Percentiles rank a stretch among this genome's conserved stretches.
Conservation (phyloP, 2,888 invertebrate species). For the Ormyrus rosae region DNA sequence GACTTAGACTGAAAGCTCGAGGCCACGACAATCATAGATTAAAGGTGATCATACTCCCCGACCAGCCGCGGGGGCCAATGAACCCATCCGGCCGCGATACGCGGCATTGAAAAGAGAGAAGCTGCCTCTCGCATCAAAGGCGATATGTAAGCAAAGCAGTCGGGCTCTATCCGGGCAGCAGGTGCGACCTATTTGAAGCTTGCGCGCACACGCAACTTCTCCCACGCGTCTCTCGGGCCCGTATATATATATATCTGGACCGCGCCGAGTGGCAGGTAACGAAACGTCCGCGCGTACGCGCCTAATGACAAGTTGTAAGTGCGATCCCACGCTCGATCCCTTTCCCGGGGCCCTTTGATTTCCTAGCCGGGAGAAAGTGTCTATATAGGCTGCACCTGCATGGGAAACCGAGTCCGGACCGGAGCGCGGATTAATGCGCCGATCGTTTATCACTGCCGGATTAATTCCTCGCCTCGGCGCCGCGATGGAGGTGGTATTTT, state of each 20-base stretch:
- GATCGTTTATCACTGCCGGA: slow-evolving; percentile 13
- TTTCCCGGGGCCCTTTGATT: slow-evolving; percentile 5
- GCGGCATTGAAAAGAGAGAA: slow-evolving; percentile 25
- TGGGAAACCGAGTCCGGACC: slow-evolving; percentile 8
- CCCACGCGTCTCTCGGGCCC: too few species aligned
- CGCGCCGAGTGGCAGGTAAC: slow-evolving; percentile 24
- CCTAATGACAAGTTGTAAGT: slow-evolving; percentile 43
- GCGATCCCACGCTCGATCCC: slow-evolving; percentile 32
- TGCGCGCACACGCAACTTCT: too few species aligned
- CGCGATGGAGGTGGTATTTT: too few species aligned
- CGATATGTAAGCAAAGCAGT: slow-evolving; percentile 22
- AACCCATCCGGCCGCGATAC: slow-evolving; percentile 6
- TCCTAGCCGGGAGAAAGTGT: slow-evolving; percentile 32
- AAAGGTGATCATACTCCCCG: too few species aligned
- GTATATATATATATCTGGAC: too few species aligned
- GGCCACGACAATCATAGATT: too few species aligned
- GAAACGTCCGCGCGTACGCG: background rate
- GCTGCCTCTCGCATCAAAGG: background rate
- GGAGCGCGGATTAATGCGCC: slow-evolving; percentile 5
- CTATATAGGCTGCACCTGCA: slow-evolving; percentile 13
- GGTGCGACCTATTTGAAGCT: slow-evolving; percentile 54
- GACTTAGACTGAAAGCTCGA: too few species aligned
- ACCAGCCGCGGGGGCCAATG: slow-evolving; percentile 15
- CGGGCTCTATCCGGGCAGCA: slow-evolving; percentile 23
- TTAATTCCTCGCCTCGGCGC: too few species aligned